These are phyloP conservation scores for Phymatocera aterrima DNA, from an alignment of 2,888 invertebrate species.

Conservation along the genomic window DNA sequence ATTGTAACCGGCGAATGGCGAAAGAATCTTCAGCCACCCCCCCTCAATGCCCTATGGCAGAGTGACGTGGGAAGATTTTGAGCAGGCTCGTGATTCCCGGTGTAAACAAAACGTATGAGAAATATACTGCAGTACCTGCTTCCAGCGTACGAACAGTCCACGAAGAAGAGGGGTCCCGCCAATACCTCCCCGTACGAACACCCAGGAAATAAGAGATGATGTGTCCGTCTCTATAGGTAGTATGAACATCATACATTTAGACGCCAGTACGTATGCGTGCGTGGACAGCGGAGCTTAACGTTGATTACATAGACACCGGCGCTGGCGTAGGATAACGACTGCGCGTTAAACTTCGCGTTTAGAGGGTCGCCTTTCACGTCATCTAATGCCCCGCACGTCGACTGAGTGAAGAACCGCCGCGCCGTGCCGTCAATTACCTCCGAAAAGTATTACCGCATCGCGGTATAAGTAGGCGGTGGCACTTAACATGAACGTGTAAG, in stretches of 20 bases:
- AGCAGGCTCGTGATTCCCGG: neutral
- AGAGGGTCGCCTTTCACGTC: slow-evolving; percentile 41
- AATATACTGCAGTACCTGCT: neutral
- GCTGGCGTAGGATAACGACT: slow-evolving; percentile 16
- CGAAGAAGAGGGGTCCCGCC: neutral
- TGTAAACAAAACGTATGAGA: neutral
- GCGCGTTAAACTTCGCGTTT: neutral
- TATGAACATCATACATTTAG: neutral
- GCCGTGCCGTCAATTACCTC: neutral
- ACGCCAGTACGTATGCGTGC: neutral
- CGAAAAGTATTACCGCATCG: slow-evolving; percentile 19
- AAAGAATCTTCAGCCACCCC: neutral
- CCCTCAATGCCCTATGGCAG: neutral
- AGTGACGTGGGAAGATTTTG: slow-evolving; percentile 28
- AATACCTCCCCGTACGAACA: neutral
- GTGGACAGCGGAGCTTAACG: neutral
- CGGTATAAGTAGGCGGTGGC: neutral
- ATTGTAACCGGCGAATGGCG: neutral
- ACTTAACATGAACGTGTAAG: neutral
- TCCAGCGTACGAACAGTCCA: neutral
- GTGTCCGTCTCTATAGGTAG: neutral
- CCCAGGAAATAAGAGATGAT: neutral
- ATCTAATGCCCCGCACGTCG: neutral
- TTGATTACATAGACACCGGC: slow-evolving; percentile 19
- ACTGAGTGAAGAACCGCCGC: neutral